Evolutionary conservation across 1,140 invertebrate species (phyloP).

Genomic region (Zaprionus ghesquierei): DNA sequence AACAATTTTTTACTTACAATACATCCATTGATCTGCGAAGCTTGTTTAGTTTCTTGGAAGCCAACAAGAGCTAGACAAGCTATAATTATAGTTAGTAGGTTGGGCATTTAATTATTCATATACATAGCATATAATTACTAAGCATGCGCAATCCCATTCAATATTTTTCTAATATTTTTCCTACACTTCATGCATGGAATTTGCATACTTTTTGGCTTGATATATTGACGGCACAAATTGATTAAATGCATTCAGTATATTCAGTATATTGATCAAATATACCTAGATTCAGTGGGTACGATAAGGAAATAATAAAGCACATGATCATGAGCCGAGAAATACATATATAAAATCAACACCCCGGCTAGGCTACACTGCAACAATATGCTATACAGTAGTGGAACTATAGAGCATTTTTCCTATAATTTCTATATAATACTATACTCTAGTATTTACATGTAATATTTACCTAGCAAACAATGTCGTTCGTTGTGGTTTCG

Average conservation of each 20-base stretch:
- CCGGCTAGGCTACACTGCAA: not conserved
- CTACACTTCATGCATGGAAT: not conserved
- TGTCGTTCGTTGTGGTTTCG: constrained; percentile 3
- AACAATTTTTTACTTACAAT: not conserved
- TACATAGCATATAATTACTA: not conserved
- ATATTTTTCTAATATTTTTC: not conserved
- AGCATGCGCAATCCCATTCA: not conserved
- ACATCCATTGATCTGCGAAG: not conserved
- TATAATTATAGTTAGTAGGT: not conserved
- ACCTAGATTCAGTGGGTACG: not conserved
- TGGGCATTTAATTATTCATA: not conserved
- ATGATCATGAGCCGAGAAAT: not conserved
- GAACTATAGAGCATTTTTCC: not conserved
- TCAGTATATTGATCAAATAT: too few species aligned
- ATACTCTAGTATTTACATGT: not conserved
- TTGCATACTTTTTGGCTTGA: constrained; percentile 26
- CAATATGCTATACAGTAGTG: not conserved
- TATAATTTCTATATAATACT: not conserved
- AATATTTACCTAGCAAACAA: constrained; percentile 2
- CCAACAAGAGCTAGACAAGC: not conserved
- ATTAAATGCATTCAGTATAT: not conserved
- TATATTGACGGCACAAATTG: not conserved
- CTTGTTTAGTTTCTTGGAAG: not conserved
- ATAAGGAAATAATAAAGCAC: constrained; percentile 10
- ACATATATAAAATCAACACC: not conserved